Percentiles rank a stretch among this genome's conserved stretches.
Conservation (phyloP, 2,113 vertebrate species). For the Peucedramus taeniatus region DNA sequence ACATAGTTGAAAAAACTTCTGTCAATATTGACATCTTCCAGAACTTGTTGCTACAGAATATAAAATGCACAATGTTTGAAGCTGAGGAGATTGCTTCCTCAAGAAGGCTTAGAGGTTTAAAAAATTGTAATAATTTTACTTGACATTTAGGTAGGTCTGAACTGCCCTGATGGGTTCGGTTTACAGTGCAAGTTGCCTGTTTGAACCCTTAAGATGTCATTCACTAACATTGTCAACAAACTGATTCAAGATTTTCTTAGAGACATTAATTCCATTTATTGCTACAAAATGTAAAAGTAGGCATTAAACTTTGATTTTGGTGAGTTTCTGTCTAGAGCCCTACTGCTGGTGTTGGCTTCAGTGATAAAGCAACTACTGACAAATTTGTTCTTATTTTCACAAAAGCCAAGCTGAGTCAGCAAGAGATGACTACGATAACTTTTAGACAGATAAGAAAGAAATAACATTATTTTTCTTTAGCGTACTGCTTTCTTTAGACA, state of each 20-base stretch:
- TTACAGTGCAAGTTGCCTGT: neutral
- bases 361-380: neutral
- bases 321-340: neutral
- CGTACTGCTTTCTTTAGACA: neutral
- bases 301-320: neutral
- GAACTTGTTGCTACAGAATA: neutral
- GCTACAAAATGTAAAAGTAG: neutral
- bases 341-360: neutral
- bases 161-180: neutral
- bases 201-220: neutral
- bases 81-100: neutral
- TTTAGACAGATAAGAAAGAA: neutral
- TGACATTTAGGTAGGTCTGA: neutral
- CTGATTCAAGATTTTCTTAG: neutral
- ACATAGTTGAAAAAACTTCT: neutral
- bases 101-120: neutral
- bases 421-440: neutral
- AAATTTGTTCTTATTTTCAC: neutral
- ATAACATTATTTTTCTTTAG: neutral
- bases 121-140: neutral
- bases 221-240: neutral
- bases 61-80: neutral
- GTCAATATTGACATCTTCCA: neutral
- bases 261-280: rapidly evolving
- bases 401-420: neutral